Evolutionary conservation across 2,888 invertebrate genomes (phyloP), one percentile per base, ranked within the genome.

Genomic region (Ecliptopera silaceata): DNA sequence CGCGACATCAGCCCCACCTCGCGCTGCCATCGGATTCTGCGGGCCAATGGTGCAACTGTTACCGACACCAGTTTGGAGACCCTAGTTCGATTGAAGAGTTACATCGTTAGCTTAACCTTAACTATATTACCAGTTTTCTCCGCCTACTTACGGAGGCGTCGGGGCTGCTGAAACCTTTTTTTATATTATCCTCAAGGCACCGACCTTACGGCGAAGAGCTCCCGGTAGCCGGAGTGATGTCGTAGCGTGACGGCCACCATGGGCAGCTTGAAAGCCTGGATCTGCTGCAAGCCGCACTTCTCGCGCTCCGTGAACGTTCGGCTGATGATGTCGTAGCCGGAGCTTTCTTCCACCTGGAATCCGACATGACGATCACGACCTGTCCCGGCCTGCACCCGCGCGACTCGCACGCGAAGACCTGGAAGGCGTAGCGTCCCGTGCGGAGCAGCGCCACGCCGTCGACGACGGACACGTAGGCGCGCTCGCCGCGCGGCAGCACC

Each of bases 291-390:
- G 1, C 92, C 92, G 67, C 94, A 94, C 76, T 94, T 94, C 75
- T 94, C 94, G 2, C 86, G 84, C 77, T 94, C 94, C 60, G 87
- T 91, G 71, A 91, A 94, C 1, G 93, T 93, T 68, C 92, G 88
- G 72, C 92, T 92, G 59, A 94, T 93, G 12, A 93, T 84, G 63
- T 93, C 92, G 75, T 93, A 93, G 6, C 92, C 94, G 0, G 93
- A 84, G 43, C 91, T 90, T 18, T 91, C 79, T 66, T 94, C 94
- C 54, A 93, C 90, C 91, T 92, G 47, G 1, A 13, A 20, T 3
- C 12, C 0, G 18, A 34, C 13, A 34, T 15, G 3, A 8, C 17
- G 17, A 11, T 31, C 26, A 8, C 4, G 10, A 8, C 26, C 2
- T 2, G 26, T 8, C 26, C 10, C 8, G 4, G 22, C 22, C 4